Percentiles rank a stretch among this genome's conserved stretches.
These are phyloP conservation scores for Glareola pratincola DNA, from an alignment of 2,113 vertebrate species.

Conservation along the genomic window DNA sequence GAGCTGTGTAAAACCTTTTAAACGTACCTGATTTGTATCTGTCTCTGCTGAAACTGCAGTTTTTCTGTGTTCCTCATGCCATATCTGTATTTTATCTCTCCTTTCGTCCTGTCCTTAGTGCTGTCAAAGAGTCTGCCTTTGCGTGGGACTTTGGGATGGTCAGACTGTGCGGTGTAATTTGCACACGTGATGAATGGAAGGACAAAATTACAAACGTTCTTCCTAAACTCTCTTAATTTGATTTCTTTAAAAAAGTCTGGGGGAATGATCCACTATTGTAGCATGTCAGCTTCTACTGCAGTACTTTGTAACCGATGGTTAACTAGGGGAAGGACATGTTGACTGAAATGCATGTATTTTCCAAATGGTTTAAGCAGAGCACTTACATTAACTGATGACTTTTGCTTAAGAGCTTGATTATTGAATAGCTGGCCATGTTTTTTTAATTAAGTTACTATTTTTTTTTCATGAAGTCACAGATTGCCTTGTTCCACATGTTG, in stretches of 20 bases:
- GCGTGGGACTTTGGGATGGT: background rate
- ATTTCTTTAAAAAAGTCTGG: background rate
- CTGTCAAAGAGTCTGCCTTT: constrained; percentile 13
- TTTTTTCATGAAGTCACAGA: constrained; percentile 67
- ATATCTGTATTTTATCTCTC: constrained; percentile 25
- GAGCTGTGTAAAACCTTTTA: background rate
- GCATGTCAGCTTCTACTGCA: background rate
- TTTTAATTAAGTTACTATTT: constrained; percentile 16
- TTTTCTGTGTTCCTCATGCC: background rate
- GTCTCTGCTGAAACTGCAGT: background rate
- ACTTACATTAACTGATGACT: background rate
- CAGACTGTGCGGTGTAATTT: background rate
- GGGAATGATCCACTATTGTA: background rate
- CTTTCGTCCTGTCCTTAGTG: background rate
- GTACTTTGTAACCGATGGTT: background rate
- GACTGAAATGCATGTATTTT: constrained; percentile 18
- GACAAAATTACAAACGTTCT: background rate
- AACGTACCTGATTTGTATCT: background rate
- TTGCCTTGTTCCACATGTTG: constrained; percentile 81
- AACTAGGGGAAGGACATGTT: background rate
- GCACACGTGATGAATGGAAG: background rate
- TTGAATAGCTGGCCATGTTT: background rate
- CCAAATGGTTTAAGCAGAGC: background rate
- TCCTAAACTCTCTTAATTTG: background rate
- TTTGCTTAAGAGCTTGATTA: constrained; percentile 22